Evolutionary conservation across 2,888 invertebrate genomes (phyloP).

Genomic region (Agrotis clavis): DNA sequence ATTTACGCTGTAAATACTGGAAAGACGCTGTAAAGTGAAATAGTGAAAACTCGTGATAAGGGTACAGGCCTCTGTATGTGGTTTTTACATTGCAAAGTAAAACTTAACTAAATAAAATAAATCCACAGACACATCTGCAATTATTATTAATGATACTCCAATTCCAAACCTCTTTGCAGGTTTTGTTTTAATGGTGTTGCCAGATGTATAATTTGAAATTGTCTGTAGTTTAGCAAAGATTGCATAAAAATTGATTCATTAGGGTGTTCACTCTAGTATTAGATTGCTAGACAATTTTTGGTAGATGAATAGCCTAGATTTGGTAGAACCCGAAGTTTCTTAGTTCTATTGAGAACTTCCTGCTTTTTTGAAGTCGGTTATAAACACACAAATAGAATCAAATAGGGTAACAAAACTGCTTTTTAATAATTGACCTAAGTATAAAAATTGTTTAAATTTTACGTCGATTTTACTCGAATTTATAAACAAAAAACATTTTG

Average conservation of each 20-base stretch:
- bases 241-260: constrained; percentile 24
- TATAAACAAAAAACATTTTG: constrained; percentile 43
- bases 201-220: neutral
- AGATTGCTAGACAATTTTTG: constrained; percentile 52
- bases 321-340: constrained; percentile 22
- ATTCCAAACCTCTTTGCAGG: neutral
- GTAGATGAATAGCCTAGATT: constrained; percentile 7
- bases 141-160: no score
- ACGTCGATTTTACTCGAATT: constrained; percentile 47
- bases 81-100: neutral
- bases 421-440: neutral
- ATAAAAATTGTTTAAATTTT: constrained; percentile 44
- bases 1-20: no score
- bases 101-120: no score
- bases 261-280: constrained; percentile 29
- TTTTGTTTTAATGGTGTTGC: no score
- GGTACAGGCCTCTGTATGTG: neutral
- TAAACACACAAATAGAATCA: neutral
- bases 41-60: no score
- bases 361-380: neutral
- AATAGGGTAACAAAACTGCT: neutral
- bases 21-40: no score
- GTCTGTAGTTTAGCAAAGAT: neutral
- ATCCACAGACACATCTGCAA: no score
- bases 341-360: neutral